Evolutionary conservation across 2,113 vertebrate genomes (phyloP), one percentile per base, ranked within the genome.

Genomic region (Mesoclemmys tuberculata): DNA sequence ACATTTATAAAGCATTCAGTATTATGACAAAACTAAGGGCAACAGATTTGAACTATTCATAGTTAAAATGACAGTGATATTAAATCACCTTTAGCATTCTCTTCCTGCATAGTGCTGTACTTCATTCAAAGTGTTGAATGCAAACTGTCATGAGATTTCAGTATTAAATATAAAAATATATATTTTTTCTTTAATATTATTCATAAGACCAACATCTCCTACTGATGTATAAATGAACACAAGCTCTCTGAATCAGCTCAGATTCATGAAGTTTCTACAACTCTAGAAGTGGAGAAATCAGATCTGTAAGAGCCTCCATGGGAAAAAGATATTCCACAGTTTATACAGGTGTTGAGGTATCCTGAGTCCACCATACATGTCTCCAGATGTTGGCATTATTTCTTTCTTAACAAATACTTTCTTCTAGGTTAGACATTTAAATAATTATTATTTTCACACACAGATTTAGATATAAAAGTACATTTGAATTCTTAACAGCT

Each of bases 391-490:
- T 0, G n/a, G 81, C 35, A 2, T 85, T 49, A 85, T 8, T 3
- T 29, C 1, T 91, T 95, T 92, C 52, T 89, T 82, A 89, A 80
- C 44, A 93, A 93, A 38, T 85, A 89, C 68, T 74, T 87, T 89
- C 54, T 88, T 68, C 48, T 79, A 89, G 4, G 10, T 68, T 90
- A 90, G 58, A 95, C 81, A 90, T 86, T 94, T 87, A 22, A 51
- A 77, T 56, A 95, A 41, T 22, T 86, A 77, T 1, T 4, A 12
- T 19, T 71, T 88, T 90, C 84, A 93, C 96, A 97, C 93, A 92
- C 93, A 94, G 78, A 94, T 84, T 91, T 79, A 94, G 35, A 90
- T 86, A 90, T 31, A n/a, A 44, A n/a, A 44, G 26, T 48, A 49
- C 26, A 6, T 51, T 55, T 64, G 41, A 51, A 52, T 75, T 52